phyloP scores from a whole-genome alignment of 2,888 invertebrate genomes.

The Cataglyphis cursor region DNA sequence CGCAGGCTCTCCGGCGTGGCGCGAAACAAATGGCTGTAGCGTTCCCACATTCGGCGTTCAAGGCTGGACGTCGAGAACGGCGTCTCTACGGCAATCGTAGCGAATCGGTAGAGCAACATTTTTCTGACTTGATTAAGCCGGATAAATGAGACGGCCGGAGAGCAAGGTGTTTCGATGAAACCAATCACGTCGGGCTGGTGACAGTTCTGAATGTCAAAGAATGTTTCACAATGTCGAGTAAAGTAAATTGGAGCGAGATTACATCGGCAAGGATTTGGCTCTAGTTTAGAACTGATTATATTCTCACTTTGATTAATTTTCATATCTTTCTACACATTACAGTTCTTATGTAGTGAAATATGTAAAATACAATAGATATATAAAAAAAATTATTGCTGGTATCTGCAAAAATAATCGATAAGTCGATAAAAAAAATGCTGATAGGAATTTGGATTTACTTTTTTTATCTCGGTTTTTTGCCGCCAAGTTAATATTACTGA shows the following conservation, averaged over 20 bases:
- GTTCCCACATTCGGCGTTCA: constrained; percentile 85
- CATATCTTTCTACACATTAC: background rate
- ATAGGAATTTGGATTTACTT: background rate
- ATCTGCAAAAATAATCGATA: background rate
- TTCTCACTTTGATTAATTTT: background rate
- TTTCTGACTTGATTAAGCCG: constrained; percentile 22
- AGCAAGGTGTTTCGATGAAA: constrained; percentile 66
- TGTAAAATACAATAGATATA: background rate
- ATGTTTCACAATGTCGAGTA: background rate
- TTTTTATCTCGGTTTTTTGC: background rate
- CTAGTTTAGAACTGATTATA: background rate
- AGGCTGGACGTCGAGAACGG: constrained; percentile 42
- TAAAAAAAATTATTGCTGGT: background rate
- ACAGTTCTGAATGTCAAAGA: background rate
- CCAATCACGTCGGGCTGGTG: background rate
- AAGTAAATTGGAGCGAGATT: constrained; percentile 4
- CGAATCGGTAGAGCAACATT: background rate
- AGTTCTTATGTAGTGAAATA: background rate
- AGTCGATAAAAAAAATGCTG: background rate
- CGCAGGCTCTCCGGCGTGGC: constrained; percentile 93
- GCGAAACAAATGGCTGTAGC: constrained; percentile 92
- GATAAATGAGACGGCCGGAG: constrained; percentile 64
- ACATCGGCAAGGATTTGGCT: background rate
- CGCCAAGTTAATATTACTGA: constrained; percentile 1
- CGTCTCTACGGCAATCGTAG: constrained; percentile 3